These are phyloP conservation scores for Gila orcuttii DNA, from an alignment of 2,113 vertebrate genomes.

Conservation along the genomic window DNA sequence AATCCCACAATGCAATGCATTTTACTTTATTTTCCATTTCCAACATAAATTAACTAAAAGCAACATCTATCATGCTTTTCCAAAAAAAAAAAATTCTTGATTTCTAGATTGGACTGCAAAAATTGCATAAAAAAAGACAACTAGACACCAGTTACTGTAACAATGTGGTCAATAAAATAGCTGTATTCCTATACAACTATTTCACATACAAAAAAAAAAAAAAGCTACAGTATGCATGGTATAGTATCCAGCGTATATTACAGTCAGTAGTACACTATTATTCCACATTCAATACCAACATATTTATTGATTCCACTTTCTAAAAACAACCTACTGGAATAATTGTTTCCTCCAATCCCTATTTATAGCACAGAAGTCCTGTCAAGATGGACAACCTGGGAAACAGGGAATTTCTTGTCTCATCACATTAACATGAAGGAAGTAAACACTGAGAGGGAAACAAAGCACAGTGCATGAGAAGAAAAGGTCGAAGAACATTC, in stretches of 20 bases:
- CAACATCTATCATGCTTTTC: background rate
- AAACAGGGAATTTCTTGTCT: too few species aligned
- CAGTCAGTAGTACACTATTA: too few species aligned
- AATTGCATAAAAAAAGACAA: too few species aligned
- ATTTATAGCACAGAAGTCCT: background rate
- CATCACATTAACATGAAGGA: too few species aligned
- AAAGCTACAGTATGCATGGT: too few species aligned
- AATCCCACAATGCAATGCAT: background rate
- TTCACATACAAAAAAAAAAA: background rate
- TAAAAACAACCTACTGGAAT: too few species aligned
- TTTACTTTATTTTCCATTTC: background rate
- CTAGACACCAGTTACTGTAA: background rate
- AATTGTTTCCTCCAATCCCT: too few species aligned
- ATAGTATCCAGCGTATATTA: too few species aligned
- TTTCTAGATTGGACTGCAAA: too few species aligned
- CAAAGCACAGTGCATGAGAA: background rate
- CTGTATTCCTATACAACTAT: background rate
- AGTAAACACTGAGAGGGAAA: background rate
- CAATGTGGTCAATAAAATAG: background rate
- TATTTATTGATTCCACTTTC: too few species aligned
- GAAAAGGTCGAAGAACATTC: background rate
- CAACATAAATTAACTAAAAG: background rate
- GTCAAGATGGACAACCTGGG: background rate
- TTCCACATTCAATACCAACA: too few species aligned
- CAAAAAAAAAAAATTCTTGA: too few species aligned